A percentile compares a stretch with the other conserved stretches of the same genome.
phyloP scores from a whole-genome alignment of 2,113 vertebrate genomes.

The Lepisosteus osseus region DNA sequence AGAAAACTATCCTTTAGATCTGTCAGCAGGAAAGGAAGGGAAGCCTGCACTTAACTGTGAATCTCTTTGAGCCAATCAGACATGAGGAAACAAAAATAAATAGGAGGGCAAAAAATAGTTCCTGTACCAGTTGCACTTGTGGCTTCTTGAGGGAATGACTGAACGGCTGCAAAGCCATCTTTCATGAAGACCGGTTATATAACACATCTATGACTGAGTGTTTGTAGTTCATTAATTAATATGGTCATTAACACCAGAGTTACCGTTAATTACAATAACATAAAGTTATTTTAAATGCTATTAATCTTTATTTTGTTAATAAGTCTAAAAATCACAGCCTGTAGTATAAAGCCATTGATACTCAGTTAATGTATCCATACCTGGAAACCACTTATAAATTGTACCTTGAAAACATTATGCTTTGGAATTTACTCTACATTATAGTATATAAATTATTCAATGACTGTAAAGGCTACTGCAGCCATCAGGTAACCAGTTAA shows the following conservation, averaged over 20 bases:
- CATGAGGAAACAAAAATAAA: conserved; percentile 50
- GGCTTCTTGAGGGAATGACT: neutral
- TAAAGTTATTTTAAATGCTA: too few species aligned
- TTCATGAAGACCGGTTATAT: neutral
- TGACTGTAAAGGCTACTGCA: too few species aligned
- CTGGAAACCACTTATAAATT: too few species aligned
- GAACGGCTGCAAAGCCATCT: neutral
- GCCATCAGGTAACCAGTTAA: too few species aligned
- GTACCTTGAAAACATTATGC: too few species aligned
- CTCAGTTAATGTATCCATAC: too few species aligned
- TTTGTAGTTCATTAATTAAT: conserved; percentile 9
- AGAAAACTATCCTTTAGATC: conserved; percentile 66
- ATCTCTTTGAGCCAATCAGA: conserved; percentile 57
- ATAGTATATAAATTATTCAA: too few species aligned
- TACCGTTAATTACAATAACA: too few species aligned
- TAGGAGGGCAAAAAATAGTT: conserved; percentile 38
- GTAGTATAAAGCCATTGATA: too few species aligned
- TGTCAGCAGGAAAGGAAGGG: conserved; percentile 52
- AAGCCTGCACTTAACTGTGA: conserved; percentile 44
- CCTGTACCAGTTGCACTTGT: conserved; percentile 20
- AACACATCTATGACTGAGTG: neutral
- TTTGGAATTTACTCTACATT: too few species aligned
- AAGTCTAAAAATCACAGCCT: too few species aligned
- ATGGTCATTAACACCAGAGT: neutral
- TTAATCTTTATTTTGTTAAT: too few species aligned